phyloP scores from a whole-genome alignment of 2,888 invertebrate species.

The Cordilura impudica region DNA sequence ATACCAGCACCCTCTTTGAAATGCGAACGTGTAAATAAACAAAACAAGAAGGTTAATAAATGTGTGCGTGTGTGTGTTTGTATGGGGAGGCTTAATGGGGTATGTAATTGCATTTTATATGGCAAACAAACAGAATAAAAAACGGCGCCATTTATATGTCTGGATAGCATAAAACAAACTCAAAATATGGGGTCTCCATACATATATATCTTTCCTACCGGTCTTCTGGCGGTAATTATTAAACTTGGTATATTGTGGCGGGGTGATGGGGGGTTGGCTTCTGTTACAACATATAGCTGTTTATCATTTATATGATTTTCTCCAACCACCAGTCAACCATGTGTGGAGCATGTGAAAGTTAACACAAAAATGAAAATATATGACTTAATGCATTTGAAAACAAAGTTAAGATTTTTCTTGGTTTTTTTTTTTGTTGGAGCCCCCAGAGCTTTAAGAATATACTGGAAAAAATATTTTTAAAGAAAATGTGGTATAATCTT shows the following conservation, averaged over 20 bases:
- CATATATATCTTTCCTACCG: conserved; percentile 25
- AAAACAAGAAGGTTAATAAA: conserved; percentile 29
- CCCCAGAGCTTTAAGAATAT: conserved; percentile 43
- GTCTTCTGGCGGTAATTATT: conserved; percentile 59
- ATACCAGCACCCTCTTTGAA: conserved; percentile 5
- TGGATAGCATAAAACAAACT: conserved; percentile 35
- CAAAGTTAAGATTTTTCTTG: background rate
- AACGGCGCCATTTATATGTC: conserved; percentile 57
- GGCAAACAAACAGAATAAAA: conserved; percentile 4
- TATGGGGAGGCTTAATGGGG: conserved; percentile 53
- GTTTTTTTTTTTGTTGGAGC: background rate
- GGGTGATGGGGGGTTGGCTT: conserved; percentile 39
- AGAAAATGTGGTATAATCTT: conserved; percentile 15
- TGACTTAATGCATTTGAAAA: conserved; percentile 26
- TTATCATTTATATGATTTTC: conserved; percentile 51
- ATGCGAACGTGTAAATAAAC: conserved; percentile 56
- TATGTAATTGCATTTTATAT: conserved; percentile 62
- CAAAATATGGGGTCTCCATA: conserved; percentile 18
- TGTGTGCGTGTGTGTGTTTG: conserved; percentile 6
- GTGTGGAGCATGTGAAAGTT: conserved; percentile 31
- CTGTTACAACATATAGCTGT: conserved; percentile 20
- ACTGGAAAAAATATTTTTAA: background rate
- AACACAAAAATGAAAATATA: conserved; percentile 45
- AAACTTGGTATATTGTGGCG: too few species aligned
- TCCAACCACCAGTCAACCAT: background rate